phyloP scores from a whole-genome alignment of 2,888 invertebrate species.

The Gari tellinella region DNA sequence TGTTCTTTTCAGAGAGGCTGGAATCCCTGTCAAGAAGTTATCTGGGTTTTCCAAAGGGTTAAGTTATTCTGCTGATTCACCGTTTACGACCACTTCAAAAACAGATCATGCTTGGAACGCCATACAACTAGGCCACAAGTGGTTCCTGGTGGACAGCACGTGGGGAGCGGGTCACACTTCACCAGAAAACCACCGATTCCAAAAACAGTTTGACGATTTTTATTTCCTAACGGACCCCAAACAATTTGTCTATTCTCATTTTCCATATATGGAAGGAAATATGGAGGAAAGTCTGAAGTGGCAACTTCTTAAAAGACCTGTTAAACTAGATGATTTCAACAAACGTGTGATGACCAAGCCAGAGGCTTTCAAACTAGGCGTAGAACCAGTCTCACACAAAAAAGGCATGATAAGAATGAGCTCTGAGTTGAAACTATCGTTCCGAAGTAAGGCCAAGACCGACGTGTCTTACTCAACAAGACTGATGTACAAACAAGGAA shows the following conservation, averaged over 20 bases:
- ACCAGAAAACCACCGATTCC: conserved; percentile 1
- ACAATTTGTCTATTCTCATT: conserved; percentile 63
- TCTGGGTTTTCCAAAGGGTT: conserved; percentile 57
- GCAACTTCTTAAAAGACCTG: conserved; percentile 65
- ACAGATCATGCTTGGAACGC: conserved; percentile 63
- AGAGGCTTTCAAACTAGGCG: conserved; percentile 30
- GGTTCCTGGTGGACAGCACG: conserved; percentile 58
- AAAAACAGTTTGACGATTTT: conserved; percentile 60
- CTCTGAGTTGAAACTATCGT: conserved; percentile 33
- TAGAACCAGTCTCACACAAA: conserved; percentile 41
- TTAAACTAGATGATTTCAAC: conserved; percentile 51
- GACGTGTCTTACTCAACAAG: conserved; percentile 6
- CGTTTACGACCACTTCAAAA: conserved; percentile 7
- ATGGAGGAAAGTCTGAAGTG: conserved; percentile 53
- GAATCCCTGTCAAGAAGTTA: conserved; percentile 41
- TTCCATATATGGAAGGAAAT: conserved; percentile 60
- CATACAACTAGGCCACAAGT: conserved; percentile 33
- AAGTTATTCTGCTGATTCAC: conserved; percentile 35
- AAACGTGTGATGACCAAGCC: conserved; percentile 31
- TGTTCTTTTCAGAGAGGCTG: conserved; percentile 27
- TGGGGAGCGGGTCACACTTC: conserved; percentile 58
- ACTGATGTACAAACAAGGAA: conserved; percentile 18
- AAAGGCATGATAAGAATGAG: conserved; percentile 34
- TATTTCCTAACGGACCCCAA: conserved; percentile 72
- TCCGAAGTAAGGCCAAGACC: conserved; percentile 12